Conservation (phyloP, 2,113 vertebrate species). For the Meriones unguiculatus region DNA sequence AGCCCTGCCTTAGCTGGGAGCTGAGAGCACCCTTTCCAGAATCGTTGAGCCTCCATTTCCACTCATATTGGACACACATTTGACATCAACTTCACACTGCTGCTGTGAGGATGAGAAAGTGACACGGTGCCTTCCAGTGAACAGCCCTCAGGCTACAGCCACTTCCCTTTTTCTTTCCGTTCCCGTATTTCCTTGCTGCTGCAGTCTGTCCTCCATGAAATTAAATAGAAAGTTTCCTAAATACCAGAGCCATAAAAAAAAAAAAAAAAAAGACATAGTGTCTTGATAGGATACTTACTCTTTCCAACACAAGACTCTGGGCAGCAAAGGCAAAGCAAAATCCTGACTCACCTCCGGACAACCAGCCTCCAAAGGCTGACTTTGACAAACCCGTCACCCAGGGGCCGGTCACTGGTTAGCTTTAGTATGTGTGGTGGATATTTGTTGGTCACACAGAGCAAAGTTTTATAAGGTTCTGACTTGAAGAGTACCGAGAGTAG, state of each 20-base stretch:
- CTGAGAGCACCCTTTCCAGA: neutral
- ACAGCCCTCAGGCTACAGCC: neutral
- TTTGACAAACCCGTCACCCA: neutral
- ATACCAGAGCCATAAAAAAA: neutral
- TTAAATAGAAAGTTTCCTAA: neutral
- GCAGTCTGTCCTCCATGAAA: neutral
- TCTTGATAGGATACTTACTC: neutral
- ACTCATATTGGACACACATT: neutral
- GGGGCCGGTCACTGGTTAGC: neutral
- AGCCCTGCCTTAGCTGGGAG: neutral
- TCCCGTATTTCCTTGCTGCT: neutral
- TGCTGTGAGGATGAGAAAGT: neutral
- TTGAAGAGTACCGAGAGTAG: neutral
- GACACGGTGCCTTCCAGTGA: neutral
- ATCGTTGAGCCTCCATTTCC: neutral
- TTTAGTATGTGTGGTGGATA: neutral
- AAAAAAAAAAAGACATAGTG: neutral
- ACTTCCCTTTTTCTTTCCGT: neutral
- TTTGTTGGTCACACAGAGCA: neutral
- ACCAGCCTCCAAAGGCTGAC: neutral
- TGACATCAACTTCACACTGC: neutral
- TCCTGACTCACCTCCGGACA: neutral
- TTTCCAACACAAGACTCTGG: constrained; percentile 11
- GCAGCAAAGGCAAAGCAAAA: neutral
- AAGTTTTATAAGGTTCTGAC: neutral